Percentiles rank a stretch among this genome's conserved stretches.
Evolutionary conservation across 2,113 vertebrate genomes (phyloP).

Genomic region (Chrysochloris asiatica): DNA sequence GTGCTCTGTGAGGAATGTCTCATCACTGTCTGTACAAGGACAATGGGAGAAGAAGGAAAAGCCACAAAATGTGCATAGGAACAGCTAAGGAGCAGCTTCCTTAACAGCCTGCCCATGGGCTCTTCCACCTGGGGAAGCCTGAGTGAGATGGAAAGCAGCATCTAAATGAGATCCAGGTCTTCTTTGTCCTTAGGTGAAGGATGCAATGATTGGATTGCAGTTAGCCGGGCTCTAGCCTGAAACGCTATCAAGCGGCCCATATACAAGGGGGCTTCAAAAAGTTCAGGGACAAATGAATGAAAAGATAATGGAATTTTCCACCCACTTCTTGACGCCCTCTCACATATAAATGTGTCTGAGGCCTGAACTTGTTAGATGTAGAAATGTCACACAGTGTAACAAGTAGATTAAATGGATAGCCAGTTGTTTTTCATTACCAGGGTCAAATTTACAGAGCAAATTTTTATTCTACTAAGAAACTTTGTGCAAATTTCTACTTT

Average conservation of each 20-base stretch:
- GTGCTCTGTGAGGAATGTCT: too few species aligned
- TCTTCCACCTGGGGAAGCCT: neutral
- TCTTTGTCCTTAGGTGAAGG: neutral
- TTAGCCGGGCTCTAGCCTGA: neutral
- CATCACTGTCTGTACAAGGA: too few species aligned
- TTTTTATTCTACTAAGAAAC: neutral
- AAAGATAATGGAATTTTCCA: too few species aligned
- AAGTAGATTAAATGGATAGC: neutral
- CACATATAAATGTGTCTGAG: neutral
- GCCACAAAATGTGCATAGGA: too few species aligned
- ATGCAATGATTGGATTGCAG: neutral
- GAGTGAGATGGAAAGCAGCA: neutral
- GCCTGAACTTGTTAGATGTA: neutral
- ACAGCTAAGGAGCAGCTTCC: too few species aligned
- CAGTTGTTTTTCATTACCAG: neutral
- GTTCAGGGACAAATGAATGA: too few species aligned
- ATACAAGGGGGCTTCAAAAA: too few species aligned
- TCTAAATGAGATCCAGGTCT: neutral
- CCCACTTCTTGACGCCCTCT: too few species aligned
- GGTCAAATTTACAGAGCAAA: neutral
- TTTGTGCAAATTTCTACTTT: constrained; percentile 1
- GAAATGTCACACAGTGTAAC: neutral
- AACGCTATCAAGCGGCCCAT: neutral
- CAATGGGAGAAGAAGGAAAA: too few species aligned
- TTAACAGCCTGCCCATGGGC: too few species aligned